Percentiles rank a stretch among this genome's conserved stretches.
Conservation (phyloP, 2,888 invertebrate genomes). For the Pecten maximus region DNA sequence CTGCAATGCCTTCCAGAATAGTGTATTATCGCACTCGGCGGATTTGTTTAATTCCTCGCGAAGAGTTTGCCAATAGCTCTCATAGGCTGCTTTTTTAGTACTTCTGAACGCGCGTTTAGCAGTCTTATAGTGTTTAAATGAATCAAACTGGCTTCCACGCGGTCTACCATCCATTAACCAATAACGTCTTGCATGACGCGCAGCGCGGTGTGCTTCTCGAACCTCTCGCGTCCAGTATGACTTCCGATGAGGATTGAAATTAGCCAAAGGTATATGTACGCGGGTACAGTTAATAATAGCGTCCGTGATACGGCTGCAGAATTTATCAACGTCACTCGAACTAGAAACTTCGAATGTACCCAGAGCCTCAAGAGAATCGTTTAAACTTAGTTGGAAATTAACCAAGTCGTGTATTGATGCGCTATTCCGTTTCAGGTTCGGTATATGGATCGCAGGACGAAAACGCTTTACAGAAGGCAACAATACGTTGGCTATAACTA, state of each 20-base stretch:
- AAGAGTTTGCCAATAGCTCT: conserved; percentile 15
- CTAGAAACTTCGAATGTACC: too few species aligned
- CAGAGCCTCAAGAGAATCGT: too few species aligned
- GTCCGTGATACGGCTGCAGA: too few species aligned
- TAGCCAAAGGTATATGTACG: too few species aligned
- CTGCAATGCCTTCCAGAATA: too few species aligned
- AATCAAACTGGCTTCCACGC: background rate
- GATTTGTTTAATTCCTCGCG: conserved; percentile 38
- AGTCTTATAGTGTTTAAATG: conserved; percentile 37
- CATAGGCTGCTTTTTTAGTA: conserved; percentile 27
- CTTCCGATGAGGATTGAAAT: conserved; percentile 18
- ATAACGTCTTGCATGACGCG: background rate
- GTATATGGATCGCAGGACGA: background rate
- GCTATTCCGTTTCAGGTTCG: too few species aligned
- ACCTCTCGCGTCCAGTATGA: conserved; percentile 42
- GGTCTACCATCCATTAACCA: conserved; percentile 45
- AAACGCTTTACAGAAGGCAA: background rate
- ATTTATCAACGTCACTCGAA: too few species aligned
- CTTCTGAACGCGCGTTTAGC: conserved; percentile 40
- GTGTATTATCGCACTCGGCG: too few species aligned
- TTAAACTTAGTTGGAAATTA: too few species aligned
- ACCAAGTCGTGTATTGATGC: too few species aligned
- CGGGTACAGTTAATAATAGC: too few species aligned
- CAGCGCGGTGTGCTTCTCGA: background rate
- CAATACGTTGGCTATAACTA: too few species aligned